Evolutionary conservation across 2,888 invertebrate species (phyloP).

Genomic region (Junonia oenone): DNA sequence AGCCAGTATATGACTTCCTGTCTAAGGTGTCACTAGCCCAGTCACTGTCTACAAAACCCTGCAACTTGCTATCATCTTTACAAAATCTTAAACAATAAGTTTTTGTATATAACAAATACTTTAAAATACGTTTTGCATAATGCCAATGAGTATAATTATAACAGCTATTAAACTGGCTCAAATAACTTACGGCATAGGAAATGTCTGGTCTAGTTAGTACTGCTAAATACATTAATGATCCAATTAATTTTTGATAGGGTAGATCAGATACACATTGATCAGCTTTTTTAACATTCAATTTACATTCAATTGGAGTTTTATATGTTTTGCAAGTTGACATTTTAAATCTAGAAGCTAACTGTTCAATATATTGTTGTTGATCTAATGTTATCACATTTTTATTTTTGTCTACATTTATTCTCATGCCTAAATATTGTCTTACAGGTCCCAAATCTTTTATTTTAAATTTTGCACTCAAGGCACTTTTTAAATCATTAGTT

Average conservation of each 20-base stretch:
- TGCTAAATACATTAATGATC: no score
- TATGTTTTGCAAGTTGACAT: neutral
- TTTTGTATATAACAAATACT: constrained; percentile 20
- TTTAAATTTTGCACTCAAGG: constrained; percentile 4
- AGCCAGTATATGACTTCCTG: constrained; percentile 27
- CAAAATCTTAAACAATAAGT: constrained; percentile 16
- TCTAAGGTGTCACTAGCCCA: constrained; percentile 20
- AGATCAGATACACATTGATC: neutral
- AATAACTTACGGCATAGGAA: constrained; percentile 13
- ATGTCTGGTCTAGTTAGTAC: constrained; percentile 9
- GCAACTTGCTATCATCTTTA: constrained; percentile 7
- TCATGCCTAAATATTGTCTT: constrained; percentile 11
- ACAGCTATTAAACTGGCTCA: constrained; percentile 27
- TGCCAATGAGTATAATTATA: constrained; percentile 16
- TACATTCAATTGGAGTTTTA: constrained; percentile 3
- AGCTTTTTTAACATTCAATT: constrained; percentile 6
- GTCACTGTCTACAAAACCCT: constrained; percentile 20
- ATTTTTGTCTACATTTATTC: no score
- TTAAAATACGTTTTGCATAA: no score
- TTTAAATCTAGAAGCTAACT: neutral
- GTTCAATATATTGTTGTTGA: neutral
- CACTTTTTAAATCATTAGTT: constrained; percentile 8
- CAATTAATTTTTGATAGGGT: constrained; percentile 11
- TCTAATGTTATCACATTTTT: neutral
- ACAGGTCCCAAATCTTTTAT: constrained; percentile 12